Evolutionary conservation across 2,113 vertebrate species (phyloP), one percentile per base, ranked within the genome.

Genomic region (Australoheros scitulus): DNA sequence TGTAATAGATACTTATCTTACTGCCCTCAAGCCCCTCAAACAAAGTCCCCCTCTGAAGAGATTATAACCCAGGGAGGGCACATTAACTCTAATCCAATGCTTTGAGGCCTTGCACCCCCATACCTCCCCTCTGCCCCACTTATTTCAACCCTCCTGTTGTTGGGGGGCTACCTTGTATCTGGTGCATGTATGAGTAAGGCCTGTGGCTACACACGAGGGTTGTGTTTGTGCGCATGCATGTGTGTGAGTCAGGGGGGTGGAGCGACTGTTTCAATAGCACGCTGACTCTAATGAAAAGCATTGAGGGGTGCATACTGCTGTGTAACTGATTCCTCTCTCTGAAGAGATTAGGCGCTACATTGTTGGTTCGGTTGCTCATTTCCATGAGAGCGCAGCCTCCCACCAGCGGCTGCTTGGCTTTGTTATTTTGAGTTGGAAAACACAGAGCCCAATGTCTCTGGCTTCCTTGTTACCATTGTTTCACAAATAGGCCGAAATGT

Each of bases 1-100:
- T 96, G 96, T 96, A 96, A 96, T 96, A 96, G 96, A 96, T 96
- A 96, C 95, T 96, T 96, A 96, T 96, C 95, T 95, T 87, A 93
- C 95, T 94, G 93, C 94, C 95, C 95, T 95, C 94, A 83, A 95
- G 95, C 93, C 94, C 94, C 95, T 96, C 95, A 95, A 96, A 96
- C 96, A 96, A 95, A 95, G 94, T 95, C 92, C 93, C 92, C 93
- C 94, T 96, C 93, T 96, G 95, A 96, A 95, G 96, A 96, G 96
- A 96, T 96, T 96, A 96, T 92, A 94, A 95, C 95, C 95, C 94
- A 89, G 95, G 95, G 96, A 96, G 95, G 96, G 95, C 95, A 96
- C 96, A 96, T 96, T 96, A 96, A 95, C 96, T 96, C 93, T 96
- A 96, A 96, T 96, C 96, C 95, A 32, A 64, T 95, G 94, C 96